A percentile compares a stretch with the other conserved stretches of the same genome.
Conservation (phyloP, 2,888 invertebrate genomes). For the Agrotis segetum region DNA sequence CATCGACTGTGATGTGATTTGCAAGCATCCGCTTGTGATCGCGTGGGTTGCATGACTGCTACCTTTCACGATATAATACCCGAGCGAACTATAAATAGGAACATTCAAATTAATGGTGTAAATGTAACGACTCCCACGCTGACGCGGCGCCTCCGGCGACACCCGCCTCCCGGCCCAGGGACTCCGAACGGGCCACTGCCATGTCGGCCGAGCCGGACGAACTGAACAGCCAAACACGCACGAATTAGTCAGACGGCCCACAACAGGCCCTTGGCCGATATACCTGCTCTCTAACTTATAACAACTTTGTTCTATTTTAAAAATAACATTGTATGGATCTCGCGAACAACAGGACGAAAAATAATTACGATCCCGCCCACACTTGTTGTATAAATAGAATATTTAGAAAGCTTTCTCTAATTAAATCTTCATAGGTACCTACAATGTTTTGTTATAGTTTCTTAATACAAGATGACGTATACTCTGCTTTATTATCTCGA, state of each 20-base stretch:
- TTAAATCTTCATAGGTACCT: conserved; percentile 30
- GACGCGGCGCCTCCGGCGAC: conserved; percentile 39
- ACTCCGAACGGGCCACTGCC: neutral
- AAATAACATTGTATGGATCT: conserved; percentile 23
- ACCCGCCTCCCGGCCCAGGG: conserved; percentile 7
- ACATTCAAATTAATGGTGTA: conserved; percentile 80
- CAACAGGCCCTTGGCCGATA: conserved; percentile 41
- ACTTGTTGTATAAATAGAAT: conserved; percentile 43
- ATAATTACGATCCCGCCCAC: conserved; percentile 45
- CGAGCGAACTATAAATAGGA: conserved; percentile 83
- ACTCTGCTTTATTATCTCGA: conserved; percentile 38
- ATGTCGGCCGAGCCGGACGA: conserved; percentile 5
- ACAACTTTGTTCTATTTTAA: conserved; percentile 41
- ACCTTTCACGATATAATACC: conserved; percentile 78
- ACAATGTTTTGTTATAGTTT: conserved; percentile 40
- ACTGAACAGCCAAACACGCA: conserved; percentile 38
- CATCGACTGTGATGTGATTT: conserved; percentile 44
- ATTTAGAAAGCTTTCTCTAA: conserved; percentile 42
- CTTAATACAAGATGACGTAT: conserved; percentile 42
- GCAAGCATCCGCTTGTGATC: conserved; percentile 47
- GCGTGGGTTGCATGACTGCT: conserved; percentile 70
- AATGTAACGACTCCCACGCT: conserved; percentile 81
- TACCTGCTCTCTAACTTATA: conserved; percentile 34
- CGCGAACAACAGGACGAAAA: conserved; percentile 42
- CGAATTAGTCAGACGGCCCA: conserved; percentile 35